Percentiles rank a stretch among this genome's conserved stretches.
Conservation (phyloP, 2,113 vertebrate genomes). For the Gobio gobio region DNA sequence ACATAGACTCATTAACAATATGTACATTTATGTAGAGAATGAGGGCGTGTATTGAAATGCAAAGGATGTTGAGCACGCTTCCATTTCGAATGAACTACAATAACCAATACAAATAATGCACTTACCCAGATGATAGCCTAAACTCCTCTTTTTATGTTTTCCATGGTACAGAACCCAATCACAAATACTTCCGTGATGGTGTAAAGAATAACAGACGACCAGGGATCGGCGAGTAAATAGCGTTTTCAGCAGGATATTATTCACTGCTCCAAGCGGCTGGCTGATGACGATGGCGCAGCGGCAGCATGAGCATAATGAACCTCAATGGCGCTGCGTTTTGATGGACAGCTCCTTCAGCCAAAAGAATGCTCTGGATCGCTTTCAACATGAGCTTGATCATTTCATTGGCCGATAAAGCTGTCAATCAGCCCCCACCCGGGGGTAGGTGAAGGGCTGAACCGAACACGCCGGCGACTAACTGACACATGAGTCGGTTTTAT, state of each 20-base stretch:
- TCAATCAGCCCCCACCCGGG: conserved; percentile 8
- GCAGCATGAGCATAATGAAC: conserved; percentile 67
- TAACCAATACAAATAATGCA: background rate
- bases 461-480: background rate
- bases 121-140: conserved; percentile 16
- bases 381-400: background rate
- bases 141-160: conserved; percentile 15
- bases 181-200: background rate
- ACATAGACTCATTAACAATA: background rate
- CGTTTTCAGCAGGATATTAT: conserved; percentile 3
- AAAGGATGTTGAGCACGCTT: conserved; percentile 6
- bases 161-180: background rate
- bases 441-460: conserved; percentile 28
- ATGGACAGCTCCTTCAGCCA: conserved; percentile 48
- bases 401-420: conserved; percentile 59
- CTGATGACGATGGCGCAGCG: conserved; percentile 67
- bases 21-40: background rate
- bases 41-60: conserved; percentile 20
- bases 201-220: background rate
- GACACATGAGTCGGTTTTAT: background rate
- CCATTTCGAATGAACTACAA: conserved; percentile 30
- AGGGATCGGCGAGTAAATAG: background rate
- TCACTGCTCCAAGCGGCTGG: background rate
- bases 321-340: conserved; percentile 54
- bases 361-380: conserved; percentile 45